phyloP scores from a whole-genome alignment of 2,888 invertebrate species.

The Hirtodrosophila alboralis region DNA sequence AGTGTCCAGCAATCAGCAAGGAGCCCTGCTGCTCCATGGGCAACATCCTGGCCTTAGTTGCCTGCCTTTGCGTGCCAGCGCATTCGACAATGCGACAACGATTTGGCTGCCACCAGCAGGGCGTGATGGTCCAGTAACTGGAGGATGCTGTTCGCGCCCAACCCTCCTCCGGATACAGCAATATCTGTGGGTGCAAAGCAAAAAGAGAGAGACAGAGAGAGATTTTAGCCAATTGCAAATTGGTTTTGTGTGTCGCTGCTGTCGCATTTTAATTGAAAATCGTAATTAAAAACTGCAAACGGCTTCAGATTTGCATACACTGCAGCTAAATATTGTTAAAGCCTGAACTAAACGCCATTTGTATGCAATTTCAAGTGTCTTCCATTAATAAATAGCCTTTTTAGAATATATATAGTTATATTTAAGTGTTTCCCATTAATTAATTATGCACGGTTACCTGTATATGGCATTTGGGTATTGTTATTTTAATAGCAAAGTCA shows the following conservation, averaged over 20 bases:
- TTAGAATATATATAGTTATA: too few relatives aligned
- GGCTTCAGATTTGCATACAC: slow-evolving; percentile 40
- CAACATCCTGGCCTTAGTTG: slow-evolving; percentile 91
- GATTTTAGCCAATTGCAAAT: slow-evolving; percentile 66
- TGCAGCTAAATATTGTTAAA: slow-evolving; percentile 11
- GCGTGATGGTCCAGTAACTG: slow-evolving; percentile 93
- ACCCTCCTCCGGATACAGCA: slow-evolving; percentile 94
- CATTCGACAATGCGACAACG: slow-evolving; percentile 94
- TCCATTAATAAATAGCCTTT: slow-evolving; percentile 27
- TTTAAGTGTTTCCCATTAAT: too few relatives aligned
- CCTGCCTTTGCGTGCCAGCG: slow-evolving; percentile 86
- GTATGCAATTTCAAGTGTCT: slow-evolving; percentile 7
- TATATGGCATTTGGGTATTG: too few relatives aligned
- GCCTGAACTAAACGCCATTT: slow-evolving; percentile 15
- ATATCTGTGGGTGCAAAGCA: slow-evolving; percentile 86
- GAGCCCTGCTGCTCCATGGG: slow-evolving; percentile 90
- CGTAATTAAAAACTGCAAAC: slow-evolving; percentile 78
- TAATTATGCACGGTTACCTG: too few relatives aligned
- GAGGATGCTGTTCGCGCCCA: slow-evolving; percentile 94
- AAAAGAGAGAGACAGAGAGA: slow-evolving; percentile 22
- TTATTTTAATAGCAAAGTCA: too few relatives aligned
- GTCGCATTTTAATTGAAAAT: slow-evolving; percentile 77
- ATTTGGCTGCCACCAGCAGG: slow-evolving; percentile 93
- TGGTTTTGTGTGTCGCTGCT: slow-evolving; percentile 70
- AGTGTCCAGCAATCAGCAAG: slow-evolving; percentile 90